Evolutionary conservation across 2,113 vertebrate genomes (phyloP).

Genomic region (Pygoscelis adeliae): DNA sequence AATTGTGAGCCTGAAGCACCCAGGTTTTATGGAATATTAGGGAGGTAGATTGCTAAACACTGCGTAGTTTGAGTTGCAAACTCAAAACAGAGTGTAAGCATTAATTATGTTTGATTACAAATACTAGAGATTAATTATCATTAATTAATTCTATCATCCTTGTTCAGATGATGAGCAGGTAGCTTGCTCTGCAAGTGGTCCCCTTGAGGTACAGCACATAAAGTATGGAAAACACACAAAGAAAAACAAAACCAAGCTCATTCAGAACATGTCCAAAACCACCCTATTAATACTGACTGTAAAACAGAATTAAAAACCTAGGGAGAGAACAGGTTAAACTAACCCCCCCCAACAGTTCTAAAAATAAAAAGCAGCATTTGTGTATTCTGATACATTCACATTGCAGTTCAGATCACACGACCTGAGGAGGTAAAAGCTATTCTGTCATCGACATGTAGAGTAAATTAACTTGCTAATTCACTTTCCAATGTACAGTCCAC

Average conservation of each 20-base stretch:
- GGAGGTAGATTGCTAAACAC: background rate
- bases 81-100: background rate
- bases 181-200: background rate
- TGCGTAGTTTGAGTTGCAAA: background rate
- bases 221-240: background rate
- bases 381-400: background rate
- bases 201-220: background rate
- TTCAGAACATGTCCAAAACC: background rate
- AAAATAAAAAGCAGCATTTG: background rate
- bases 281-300: background rate
- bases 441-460: background rate
- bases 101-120: background rate
- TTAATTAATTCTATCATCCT: background rate
- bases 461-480: slow-evolving; percentile 51
- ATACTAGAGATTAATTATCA: background rate
- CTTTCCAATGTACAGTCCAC: background rate
- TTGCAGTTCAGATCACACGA: background rate
- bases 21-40: background rate
- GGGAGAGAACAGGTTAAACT: background rate
- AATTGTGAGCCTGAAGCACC: background rate
- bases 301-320: background rate
- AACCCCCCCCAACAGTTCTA: background rate
- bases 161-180: background rate
- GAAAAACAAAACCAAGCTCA: background rate
- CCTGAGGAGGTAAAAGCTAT: background rate